Base-by-base conservation (phyloP, 2,113 vertebrate genomes). In the Callipepla squamata region DNA sequence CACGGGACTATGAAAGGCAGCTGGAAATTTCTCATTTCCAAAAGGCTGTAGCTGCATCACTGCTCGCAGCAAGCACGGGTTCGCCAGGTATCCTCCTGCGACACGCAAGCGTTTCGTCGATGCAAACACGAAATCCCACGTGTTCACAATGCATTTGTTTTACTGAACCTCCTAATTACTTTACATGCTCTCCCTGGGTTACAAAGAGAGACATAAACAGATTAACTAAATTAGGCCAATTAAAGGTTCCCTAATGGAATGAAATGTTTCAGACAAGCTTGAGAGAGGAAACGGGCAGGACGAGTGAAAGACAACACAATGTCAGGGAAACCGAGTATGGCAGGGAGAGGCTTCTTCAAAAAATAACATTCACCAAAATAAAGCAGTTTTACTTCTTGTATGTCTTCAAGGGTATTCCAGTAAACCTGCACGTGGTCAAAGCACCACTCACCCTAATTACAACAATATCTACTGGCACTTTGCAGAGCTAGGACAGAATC, bases 181-280 rank as follows among this genome's bases (percentile, higher is more conserved):
- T 97, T 95, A 96, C 95, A 93, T 80, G 86, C 93, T 96, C 96
- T 97, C 96, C 91, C 89, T 69, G 95, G 96, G 95, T 91, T 93
- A 96, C 96, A 93, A 93, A 95, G 96, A 95, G 73, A 97, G 92
- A 93, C 96, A 95, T 94, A 97, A 97, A 97, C 96, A 94, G 96
- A 96, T 97, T 96, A 97, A 92, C 90, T 97, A 96, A 97, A 97
- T 97, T 95, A 97, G 96, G 86, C 96, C 96, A 97, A 97, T 97
- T 97, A 97, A 95, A 96, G 95, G 93, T 94, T 97, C 96, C 94
- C 95, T 97, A 96, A 97, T 97, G 96, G 95, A 95, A 97, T 96
- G 88, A 97, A 96, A 96, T 76, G 93, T 96, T 96, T 89, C 95
- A 96, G 95, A 95, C 87, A 76, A 93, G 94, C 93, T 84, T 75